Evolutionary conservation across 2,113 vertebrate genomes (phyloP).

Genomic region (Blennius ocellaris): DNA sequence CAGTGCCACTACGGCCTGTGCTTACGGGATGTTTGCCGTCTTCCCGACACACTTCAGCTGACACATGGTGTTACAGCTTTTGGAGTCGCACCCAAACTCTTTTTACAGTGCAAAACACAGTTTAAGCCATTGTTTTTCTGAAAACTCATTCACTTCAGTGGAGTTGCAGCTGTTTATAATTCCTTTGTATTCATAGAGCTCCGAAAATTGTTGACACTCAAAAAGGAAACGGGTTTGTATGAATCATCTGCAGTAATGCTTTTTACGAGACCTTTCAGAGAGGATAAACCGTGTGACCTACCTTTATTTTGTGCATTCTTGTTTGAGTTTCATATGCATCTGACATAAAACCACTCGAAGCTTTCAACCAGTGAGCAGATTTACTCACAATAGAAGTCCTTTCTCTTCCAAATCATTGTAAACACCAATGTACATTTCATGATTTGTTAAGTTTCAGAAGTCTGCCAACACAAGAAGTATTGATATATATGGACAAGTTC

Average conservation of each 20-base stretch:
- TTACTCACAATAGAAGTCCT: too few species aligned
- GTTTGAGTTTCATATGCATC: background rate
- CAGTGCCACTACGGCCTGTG: constrained; percentile 53
- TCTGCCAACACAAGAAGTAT: too few species aligned
- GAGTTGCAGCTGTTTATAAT: background rate
- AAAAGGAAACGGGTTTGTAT: too few species aligned
- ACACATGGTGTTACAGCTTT: constrained; percentile 55
- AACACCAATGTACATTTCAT: too few species aligned
- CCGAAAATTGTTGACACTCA: too few species aligned
- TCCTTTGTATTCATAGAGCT: too few species aligned
- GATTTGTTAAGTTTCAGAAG: too few species aligned
- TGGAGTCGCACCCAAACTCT: constrained; percentile 34
- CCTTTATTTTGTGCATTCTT: background rate
- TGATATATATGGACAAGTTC: too few species aligned
- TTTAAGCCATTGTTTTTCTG: constrained; percentile 22
- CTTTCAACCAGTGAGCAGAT: too few species aligned
- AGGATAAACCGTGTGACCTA: background rate
- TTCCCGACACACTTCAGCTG: constrained; percentile 72
- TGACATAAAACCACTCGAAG: background rate
- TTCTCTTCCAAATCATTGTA: too few species aligned
- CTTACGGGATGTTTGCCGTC: constrained; percentile 74
- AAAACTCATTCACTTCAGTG: constrained; percentile 21
- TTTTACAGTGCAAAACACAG: constrained; percentile 32
- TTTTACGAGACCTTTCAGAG: too few species aligned
- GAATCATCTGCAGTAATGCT: too few species aligned